phyloP scores from a whole-genome alignment of 2,888 invertebrate species.

The Netelia inedita region DNA sequence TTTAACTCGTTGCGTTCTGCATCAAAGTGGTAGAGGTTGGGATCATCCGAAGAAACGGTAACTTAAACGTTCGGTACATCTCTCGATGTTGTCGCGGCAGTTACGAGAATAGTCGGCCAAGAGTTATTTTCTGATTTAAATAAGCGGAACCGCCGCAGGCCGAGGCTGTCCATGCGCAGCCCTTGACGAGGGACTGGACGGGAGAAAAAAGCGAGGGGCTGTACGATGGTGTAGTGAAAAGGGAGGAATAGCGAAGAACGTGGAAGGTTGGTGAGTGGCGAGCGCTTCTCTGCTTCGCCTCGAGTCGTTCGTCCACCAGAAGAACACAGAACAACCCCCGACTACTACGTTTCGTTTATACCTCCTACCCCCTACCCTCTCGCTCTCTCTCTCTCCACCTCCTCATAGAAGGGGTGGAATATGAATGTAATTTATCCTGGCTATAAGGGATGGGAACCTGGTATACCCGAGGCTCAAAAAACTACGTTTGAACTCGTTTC shows the following conservation, averaged over 20 bases:
- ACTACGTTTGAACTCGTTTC: conserved; percentile 80
- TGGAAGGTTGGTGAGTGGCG: conserved; percentile 47
- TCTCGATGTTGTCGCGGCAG: conserved; percentile 50
- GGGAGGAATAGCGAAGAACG: conserved; percentile 7
- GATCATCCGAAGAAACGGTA: conserved; percentile 29
- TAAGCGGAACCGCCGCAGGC: conserved; percentile 71
- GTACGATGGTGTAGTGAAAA: neutral
- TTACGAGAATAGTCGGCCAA: conserved; percentile 64
- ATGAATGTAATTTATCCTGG: conserved; percentile 82
- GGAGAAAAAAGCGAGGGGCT: neutral
- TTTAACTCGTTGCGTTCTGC: conserved; percentile 32
- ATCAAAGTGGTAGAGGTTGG: neutral
- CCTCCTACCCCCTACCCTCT: neutral
- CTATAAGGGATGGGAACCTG: conserved; percentile 79
- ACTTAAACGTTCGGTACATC: conserved; percentile 69
- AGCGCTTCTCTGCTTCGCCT: conserved; percentile 40
- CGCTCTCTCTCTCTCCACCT: conserved; percentile 3
- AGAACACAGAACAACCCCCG: conserved; percentile 48
- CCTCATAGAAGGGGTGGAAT: conserved; percentile 69
- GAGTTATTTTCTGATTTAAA: conserved; percentile 80
- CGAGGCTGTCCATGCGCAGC: conserved; percentile 52
- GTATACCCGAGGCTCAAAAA: conserved; percentile 71
- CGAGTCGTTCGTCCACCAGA: conserved; percentile 48
- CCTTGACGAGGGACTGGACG: conserved; percentile 4
- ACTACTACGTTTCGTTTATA: conserved; percentile 11